A percentile compares a stretch with the other conserved stretches of the same genome.
Conservation (phyloP, 53 echinoderm and acorn worm genomes). For the Temnopleurus reevesii region DNA sequence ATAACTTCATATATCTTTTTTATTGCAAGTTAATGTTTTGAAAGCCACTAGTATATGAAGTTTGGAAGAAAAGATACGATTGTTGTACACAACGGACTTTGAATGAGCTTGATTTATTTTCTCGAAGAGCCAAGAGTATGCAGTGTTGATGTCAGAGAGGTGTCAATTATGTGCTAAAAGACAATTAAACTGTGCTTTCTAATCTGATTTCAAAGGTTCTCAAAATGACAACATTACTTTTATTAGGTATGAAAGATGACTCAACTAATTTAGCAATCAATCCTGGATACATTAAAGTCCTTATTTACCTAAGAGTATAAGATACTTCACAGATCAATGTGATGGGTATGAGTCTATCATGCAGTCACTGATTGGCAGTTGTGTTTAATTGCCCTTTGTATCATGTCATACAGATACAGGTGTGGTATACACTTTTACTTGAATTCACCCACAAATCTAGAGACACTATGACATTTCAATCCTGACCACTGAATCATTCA, state of each 20-base stretch:
- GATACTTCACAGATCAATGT: no score
- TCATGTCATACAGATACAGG: background rate
- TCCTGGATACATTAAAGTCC: background rate
- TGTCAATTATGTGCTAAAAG: background rate
- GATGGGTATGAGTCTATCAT: background rate
- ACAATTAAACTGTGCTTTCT: background rate
- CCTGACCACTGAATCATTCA: no score
- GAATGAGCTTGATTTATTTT: no score
- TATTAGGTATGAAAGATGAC: background rate
- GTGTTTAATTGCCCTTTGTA: conserved; percentile 9
- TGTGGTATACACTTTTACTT: background rate
- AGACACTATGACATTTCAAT: conserved; percentile 32
- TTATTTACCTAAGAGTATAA: background rate
- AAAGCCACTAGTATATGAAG: no score
- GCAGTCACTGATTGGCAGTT: background rate
- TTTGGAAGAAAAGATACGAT: no score
- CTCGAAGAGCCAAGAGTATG: no score
- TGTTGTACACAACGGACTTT: no score
- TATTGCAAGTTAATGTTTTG: no score
- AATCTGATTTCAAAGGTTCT: background rate
- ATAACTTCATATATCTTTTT: no score
- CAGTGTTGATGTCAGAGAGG: no score
- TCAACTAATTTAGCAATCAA: background rate
- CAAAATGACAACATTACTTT: background rate
- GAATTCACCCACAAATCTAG: background rate